Percentiles rank a stretch among this genome's conserved stretches.
Evolutionary conservation across 2,113 vertebrate species (phyloP).

Genomic region (Lucifuga dentata): DNA sequence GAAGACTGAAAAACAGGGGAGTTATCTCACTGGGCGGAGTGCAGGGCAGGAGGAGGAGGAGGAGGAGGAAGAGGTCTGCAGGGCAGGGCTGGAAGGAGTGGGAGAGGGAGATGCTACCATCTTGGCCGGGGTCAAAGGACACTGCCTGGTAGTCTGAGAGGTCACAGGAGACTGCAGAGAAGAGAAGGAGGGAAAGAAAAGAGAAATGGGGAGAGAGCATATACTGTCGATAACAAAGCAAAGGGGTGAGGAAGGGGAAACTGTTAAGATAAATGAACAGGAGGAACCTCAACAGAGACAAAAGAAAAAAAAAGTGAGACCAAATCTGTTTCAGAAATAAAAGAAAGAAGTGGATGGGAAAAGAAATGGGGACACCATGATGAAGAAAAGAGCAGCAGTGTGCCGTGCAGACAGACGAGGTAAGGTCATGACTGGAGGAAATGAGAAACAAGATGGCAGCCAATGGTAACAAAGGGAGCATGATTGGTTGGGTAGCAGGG

Average conservation of each 20-base stretch:
- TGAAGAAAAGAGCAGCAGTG: constrained; percentile 41
- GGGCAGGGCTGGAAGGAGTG: constrained; percentile 72
- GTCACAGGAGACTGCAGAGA: constrained; percentile 78
- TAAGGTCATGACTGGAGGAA: constrained; percentile 58
- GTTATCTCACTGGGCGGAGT: constrained; percentile 77
- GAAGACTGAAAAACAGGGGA: constrained; percentile 12
- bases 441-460: constrained; percentile 39
- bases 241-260: neutral
- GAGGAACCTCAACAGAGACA: neutral
- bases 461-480: constrained; percentile 5
- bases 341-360: constrained; percentile 16
- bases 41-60: constrained; percentile 69
- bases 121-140: constrained; percentile 82
- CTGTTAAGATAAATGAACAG: constrained; percentile 6
- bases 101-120: constrained; percentile 77
- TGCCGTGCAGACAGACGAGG: constrained; percentile 46
- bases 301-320: constrained; percentile 9
- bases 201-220: constrained; percentile 21
- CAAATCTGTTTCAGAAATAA: neutral
- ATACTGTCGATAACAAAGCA: constrained; percentile 26
- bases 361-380: constrained; percentile 4
- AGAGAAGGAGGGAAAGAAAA: constrained; percentile 40
- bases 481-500: constrained; percentile 6
- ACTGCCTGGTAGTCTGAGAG: constrained; percentile 79
- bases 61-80: constrained; percentile 77